Percentiles rank a stretch among this genome's conserved stretches.
phyloP scores from a whole-genome alignment of 2,888 invertebrate species.

The Globia sparganii region DNA sequence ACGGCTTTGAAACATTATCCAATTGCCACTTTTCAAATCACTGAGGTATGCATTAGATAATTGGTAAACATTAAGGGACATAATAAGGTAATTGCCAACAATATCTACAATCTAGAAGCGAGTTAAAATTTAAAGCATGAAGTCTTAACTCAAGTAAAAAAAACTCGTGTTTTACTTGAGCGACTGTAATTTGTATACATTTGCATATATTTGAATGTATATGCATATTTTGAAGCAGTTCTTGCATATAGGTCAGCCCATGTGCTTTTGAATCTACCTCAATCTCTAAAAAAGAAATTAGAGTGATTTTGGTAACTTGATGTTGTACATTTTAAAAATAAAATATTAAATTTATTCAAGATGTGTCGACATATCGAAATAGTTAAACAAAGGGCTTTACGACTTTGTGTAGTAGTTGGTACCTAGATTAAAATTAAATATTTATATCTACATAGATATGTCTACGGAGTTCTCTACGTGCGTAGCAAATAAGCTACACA shows the following conservation, averaged over 20 bases:
- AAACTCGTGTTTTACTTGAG: background rate
- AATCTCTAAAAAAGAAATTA: too few relatives aligned
- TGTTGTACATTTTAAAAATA: background rate
- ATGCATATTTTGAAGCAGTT: background rate
- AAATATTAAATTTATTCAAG: background rate
- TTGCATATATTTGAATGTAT: background rate
- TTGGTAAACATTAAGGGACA: background rate
- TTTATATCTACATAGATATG: constrained; percentile 4
- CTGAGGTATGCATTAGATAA: background rate
- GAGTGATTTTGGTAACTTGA: background rate
- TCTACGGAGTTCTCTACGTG: background rate
- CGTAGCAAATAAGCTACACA: constrained; percentile 13
- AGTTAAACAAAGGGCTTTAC: background rate
- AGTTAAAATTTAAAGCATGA: background rate
- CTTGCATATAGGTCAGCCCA: background rate
- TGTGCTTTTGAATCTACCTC: background rate
- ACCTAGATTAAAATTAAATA: background rate
- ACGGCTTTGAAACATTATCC: background rate
- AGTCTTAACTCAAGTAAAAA: background rate
- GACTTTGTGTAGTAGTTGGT: background rate
- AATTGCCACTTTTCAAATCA: background rate
- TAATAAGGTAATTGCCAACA: background rate
- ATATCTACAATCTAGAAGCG: background rate
- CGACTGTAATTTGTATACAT: constrained; percentile 1
- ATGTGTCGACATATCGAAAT: background rate